These are phyloP conservation scores for Cerastis rubricosa DNA, from an alignment of 2,888 invertebrate genomes.

Conservation along the genomic window DNA sequence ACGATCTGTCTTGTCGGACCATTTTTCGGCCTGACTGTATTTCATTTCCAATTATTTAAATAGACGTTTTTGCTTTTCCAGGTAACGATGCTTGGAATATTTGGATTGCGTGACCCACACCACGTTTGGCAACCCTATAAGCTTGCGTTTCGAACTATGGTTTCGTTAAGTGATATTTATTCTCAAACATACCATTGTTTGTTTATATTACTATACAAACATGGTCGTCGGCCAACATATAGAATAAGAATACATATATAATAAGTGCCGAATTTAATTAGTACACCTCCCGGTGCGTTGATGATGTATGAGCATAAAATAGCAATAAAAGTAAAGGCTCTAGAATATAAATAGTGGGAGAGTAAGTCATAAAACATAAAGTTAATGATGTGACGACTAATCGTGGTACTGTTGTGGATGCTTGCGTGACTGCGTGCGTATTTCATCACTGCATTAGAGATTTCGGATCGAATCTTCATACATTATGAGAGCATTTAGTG, in stretches of 20 bases:
- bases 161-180: constrained; percentile 67
- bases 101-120: constrained; percentile 40
- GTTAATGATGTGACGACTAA: constrained; percentile 62
- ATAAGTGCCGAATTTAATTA: constrained; percentile 72
- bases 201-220: constrained; percentile 56
- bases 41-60: constrained; percentile 43
- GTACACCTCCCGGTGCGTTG: constrained; percentile 67
- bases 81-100: constrained; percentile 40
- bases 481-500: not conserved
- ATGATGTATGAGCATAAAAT: constrained; percentile 67
- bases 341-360: constrained; percentile 66
- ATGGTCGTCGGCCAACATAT: constrained; percentile 43
- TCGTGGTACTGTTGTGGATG: constrained; percentile 47
- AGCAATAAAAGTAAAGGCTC: constrained; percentile 66
- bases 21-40: constrained; percentile 46
- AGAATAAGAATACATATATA: too few relatives aligned
- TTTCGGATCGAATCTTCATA: constrained; percentile 25
- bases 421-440: constrained; percentile 38
- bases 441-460: constrained; percentile 37
- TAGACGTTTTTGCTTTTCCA: constrained; percentile 42
- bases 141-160: constrained; percentile 52
- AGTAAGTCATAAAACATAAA: constrained; percentile 61
- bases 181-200: constrained; percentile 65
- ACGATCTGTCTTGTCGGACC: constrained; percentile 22
- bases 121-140: constrained; percentile 56